Conservation (phyloP, 2,888 invertebrate species). For the Stenurella melanura region DNA sequence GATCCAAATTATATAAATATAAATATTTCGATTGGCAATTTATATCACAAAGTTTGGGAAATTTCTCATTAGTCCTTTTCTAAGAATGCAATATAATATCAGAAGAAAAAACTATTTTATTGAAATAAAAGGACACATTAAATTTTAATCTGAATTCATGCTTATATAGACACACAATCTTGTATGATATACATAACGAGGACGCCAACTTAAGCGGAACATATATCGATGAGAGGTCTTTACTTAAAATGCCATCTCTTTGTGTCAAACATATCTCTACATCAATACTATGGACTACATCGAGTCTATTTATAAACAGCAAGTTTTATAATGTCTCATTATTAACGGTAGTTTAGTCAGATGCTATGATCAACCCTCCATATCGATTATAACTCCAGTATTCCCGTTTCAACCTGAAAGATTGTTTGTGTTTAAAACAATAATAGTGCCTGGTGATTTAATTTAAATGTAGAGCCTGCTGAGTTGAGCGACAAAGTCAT, state of each 20-base stretch:
- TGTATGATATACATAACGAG: slow-evolving; percentile 7
- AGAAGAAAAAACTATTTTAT: not conserved
- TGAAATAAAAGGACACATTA: slow-evolving; percentile 1
- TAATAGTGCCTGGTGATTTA: not conserved
- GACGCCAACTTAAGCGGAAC: slow-evolving; percentile 14
- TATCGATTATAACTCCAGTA: slow-evolving; percentile 49
- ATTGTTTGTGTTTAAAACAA: slow-evolving; percentile 35
- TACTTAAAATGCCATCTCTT: slow-evolving; percentile 31
- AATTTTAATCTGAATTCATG: not conserved
- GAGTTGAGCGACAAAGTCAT: not conserved
- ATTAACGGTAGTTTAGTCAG: slow-evolving; percentile 47
- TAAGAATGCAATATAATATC: not conserved
- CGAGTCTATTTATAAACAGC: slow-evolving; percentile 50
- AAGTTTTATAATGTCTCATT: slow-evolving; percentile 46
- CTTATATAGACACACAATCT: slow-evolving; percentile 10
- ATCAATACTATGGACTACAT: slow-evolving; percentile 10
- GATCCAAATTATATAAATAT: too few species aligned
- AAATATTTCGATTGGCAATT: too few species aligned
- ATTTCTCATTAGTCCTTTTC: not conserved
- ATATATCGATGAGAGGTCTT: slow-evolving; percentile 18
- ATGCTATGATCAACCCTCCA: slow-evolving; percentile 39
- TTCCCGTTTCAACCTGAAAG: slow-evolving; percentile 36
- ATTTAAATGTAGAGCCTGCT: not conserved
- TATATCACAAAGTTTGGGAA: too few species aligned
- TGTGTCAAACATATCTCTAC: slow-evolving; percentile 19